Evolutionary conservation across 1,140 invertebrate genomes (phyloP).

Genomic region (Chionoecetes opilio): DNA sequence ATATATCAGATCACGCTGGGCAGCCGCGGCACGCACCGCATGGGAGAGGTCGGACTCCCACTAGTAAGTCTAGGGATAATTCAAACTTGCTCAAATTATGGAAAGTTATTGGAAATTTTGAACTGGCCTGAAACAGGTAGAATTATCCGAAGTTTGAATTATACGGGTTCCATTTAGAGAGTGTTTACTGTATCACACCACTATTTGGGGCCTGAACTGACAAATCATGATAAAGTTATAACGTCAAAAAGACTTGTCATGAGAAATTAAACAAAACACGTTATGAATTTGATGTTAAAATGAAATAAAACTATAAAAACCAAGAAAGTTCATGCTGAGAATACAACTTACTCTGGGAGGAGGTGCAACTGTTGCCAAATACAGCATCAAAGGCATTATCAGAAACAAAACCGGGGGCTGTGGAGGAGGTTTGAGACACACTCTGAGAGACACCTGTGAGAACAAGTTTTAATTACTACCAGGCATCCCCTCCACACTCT

Average conservation of each 20-base stretch:
- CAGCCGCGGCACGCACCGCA: no score
- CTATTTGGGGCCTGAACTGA: no score
- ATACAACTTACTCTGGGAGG: constrained; percentile 78
- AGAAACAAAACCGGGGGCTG: constrained; percentile 76
- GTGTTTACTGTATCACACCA: no score
- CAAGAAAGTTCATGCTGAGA: constrained; percentile 67
- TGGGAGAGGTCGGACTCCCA: no score
- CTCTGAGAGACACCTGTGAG: constrained; percentile 72
- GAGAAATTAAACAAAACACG: constrained; percentile 33
- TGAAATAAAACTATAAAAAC: background rate
- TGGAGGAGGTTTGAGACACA: constrained; percentile 74
- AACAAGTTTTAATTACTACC: constrained; percentile 71
- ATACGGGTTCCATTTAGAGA: no score
- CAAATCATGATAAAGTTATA: background rate
- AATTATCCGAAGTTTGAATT: no score
- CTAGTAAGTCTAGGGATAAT: no score
- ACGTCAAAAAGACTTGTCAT: background rate
- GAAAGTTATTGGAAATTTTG: no score
- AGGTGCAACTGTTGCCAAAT: constrained; percentile 75
- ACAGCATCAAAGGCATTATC: constrained; percentile 78
- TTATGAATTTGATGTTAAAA: background rate
- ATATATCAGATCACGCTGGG: no score
- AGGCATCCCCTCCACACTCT: constrained; percentile 32
- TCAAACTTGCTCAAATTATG: no score
- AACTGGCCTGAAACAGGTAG: no score